These are phyloP conservation scores for Drosophila sordidula DNA, from an alignment of 2,888 invertebrate genomes.

Conservation along the genomic window DNA sequence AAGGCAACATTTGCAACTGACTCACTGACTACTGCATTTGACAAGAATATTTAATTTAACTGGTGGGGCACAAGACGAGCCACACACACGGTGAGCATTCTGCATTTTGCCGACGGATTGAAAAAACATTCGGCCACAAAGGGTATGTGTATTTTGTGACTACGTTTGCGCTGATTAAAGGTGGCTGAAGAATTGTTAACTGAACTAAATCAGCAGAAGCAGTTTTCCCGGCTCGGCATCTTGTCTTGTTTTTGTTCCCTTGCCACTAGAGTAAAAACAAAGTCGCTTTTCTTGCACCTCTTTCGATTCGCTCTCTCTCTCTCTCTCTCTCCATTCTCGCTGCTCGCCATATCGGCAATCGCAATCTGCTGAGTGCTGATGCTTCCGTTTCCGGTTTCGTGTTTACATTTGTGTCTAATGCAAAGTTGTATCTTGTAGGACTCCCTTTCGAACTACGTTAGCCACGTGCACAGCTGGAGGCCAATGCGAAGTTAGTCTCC, in stretches of 20 bases:
- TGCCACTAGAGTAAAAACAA: conserved; percentile 10
- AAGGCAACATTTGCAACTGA: conserved; percentile 67
- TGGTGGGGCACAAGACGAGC: conserved; percentile 24
- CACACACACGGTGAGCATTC: conserved; percentile 24
- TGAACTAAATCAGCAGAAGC: too few species aligned
- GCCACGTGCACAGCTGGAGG: conserved; percentile 65
- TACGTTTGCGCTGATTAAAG: conserved; percentile 2
- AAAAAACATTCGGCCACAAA: neutral
- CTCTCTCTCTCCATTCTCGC: conserved; percentile 25
- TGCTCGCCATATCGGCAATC: conserved; percentile 48
- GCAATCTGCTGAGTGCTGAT: conserved; percentile 50
- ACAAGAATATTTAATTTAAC: conserved; percentile 77
- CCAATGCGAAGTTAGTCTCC: conserved; percentile 14
- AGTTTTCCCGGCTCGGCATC: too few species aligned
- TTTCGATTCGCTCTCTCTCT: neutral
- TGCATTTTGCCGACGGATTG: conserved; percentile 6
- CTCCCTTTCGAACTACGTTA: conserved; percentile 31
- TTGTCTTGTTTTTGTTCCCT: too few species aligned
- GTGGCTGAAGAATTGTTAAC: too few species aligned
- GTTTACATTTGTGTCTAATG: conserved; percentile 58
- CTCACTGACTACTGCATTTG: conserved; percentile 72
- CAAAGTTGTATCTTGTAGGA: conserved; percentile 53
- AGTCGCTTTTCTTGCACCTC: neutral
- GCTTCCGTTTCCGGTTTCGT: conserved; percentile 64
- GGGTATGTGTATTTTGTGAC: neutral